These are phyloP conservation scores for Melanargia galathea DNA, from an alignment of 2,888 invertebrate species.

Conservation along the genomic window DNA sequence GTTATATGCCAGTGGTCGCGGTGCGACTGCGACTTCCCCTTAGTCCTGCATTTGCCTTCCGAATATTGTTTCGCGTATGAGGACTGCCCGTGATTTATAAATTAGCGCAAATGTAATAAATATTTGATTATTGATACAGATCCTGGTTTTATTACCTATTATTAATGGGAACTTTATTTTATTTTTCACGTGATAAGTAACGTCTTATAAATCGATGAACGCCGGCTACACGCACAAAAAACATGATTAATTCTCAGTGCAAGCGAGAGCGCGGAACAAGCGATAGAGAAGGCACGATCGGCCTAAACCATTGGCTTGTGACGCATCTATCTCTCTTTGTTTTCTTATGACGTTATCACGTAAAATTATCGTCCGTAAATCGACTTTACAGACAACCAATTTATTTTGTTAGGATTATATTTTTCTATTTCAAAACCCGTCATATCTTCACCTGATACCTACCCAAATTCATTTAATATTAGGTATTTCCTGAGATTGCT, in stretches of 20 bases:
- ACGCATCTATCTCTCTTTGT: too few species aligned
- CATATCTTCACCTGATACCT: background rate
- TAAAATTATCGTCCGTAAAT: too few species aligned
- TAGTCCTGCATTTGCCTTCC: slow-evolving; percentile 65
- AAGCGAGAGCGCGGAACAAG: too few species aligned
- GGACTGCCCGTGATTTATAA: slow-evolving; percentile 61
- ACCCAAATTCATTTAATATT: slow-evolving; percentile 2
- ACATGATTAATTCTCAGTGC: too few species aligned
- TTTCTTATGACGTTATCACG: too few species aligned
- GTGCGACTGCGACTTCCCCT: slow-evolving; percentile 74
- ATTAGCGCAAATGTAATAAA: background rate
- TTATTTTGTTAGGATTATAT: background rate
- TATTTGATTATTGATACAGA: background rate
- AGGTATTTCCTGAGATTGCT: slow-evolving; percentile 14
- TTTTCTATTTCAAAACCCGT: background rate
- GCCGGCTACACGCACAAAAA: too few species aligned
- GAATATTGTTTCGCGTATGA: slow-evolving; percentile 72
- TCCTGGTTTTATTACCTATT: too few species aligned
- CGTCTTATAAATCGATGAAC: too few species aligned
- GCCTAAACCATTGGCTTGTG: too few species aligned
- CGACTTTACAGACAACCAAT: background rate
- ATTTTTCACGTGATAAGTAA: too few species aligned
- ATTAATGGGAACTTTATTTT: too few species aligned
- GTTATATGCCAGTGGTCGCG: slow-evolving; percentile 70
- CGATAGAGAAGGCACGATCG: too few species aligned